Conservation (phyloP, 2,888 invertebrate species). For the Endomychus coccineus region DNA sequence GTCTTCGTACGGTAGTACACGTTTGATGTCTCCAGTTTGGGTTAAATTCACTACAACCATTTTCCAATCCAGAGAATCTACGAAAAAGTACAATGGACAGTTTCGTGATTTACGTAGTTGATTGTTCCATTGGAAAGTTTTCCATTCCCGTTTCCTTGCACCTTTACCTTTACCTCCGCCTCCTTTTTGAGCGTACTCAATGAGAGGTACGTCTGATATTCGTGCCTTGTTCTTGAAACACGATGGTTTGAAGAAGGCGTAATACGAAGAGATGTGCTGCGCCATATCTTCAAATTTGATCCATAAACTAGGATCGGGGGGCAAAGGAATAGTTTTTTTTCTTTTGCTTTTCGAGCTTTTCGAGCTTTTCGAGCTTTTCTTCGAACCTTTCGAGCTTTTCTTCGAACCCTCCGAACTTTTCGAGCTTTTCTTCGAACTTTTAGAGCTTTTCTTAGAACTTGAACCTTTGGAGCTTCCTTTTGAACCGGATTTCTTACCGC, state of each 20-base stretch:
- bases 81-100: slow-evolving; percentile 35
- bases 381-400: neutral
- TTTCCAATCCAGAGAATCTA: slow-evolving; percentile 33
- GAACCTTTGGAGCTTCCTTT: too few species aligned
- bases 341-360: slow-evolving; percentile 6
- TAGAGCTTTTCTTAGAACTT: neutral
- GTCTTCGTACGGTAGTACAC: slow-evolving; percentile 6
- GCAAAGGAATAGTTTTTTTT: slow-evolving; percentile 15
- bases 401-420: neutral
- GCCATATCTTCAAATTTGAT: slow-evolving; percentile 31
- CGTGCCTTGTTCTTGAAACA: slow-evolving; percentile 26
- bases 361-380: neutral
- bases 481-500: too few species aligned
- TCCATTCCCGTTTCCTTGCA: slow-evolving; percentile 11
- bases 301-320: slow-evolving; percentile 33
- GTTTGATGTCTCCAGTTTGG: slow-evolving; percentile 26
- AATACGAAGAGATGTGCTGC: slow-evolving; percentile 24
- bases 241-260: slow-evolving; percentile 35
- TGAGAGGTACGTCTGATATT: slow-evolving; percentile 26
- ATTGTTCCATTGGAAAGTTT: slow-evolving; percentile 24
- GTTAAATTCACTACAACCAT: slow-evolving; percentile 31
- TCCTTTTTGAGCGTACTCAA: neutral
- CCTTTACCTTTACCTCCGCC: neutral
- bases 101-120: slow-evolving; percentile 26
- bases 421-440: neutral